Conservation (phyloP, 2,888 invertebrate genomes). For the Aphidoletes aphidimyza region DNA sequence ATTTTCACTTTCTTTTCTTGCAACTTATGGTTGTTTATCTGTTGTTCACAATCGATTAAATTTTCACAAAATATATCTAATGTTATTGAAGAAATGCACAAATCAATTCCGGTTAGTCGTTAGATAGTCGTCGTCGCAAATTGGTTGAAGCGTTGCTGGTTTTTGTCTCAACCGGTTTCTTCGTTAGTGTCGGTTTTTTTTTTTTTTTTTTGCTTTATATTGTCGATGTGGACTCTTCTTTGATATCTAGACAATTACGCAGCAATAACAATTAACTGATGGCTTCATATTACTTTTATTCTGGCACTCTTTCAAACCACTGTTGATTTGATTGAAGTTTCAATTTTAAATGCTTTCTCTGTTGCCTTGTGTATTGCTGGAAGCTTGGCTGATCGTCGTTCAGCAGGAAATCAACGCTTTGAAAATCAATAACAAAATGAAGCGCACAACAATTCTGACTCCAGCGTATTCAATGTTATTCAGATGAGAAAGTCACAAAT, state of each 20-base stretch:
- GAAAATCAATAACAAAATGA: not conserved
- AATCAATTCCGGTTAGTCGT: not conserved
- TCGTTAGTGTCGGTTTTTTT: not conserved
- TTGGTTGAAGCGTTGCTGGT: not conserved
- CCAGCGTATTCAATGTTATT: too few relatives aligned
- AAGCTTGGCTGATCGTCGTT: too few relatives aligned
- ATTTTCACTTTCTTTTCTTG: not conserved
- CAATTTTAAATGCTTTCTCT: too few relatives aligned
- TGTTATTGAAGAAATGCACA: not conserved
- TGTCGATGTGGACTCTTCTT: not conserved
- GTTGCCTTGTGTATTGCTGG: too few relatives aligned
- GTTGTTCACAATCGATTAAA: not conserved
- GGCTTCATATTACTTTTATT: too few relatives aligned
- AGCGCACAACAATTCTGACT: not conserved
- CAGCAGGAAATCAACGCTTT: too few relatives aligned
- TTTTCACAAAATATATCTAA: not conserved
- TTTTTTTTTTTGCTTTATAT: not conserved
- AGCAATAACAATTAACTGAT: not conserved
- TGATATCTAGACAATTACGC: conserved; percentile 1
- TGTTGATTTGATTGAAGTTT: too few relatives aligned
- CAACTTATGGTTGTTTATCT: not conserved
- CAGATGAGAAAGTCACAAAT: conserved; percentile 41
- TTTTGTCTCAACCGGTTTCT: not conserved
- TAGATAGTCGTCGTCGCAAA: too few relatives aligned
- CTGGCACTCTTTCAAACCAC: too few relatives aligned